phyloP scores from a whole-genome alignment of 2,888 invertebrate genomes.

The Venustoraphidia nigricollis region DNA sequence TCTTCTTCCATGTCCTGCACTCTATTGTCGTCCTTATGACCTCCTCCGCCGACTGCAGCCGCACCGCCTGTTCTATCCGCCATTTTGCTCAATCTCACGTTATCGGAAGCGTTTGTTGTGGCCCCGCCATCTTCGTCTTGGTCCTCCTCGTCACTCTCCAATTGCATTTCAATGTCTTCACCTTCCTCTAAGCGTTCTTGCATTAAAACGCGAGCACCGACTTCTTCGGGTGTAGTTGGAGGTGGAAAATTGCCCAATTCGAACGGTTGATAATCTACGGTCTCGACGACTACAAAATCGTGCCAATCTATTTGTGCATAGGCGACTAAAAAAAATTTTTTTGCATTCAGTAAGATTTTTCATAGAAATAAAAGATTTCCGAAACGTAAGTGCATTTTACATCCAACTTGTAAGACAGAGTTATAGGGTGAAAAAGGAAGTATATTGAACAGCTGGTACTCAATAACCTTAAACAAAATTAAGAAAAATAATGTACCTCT shows the following conservation, averaged over 20 bases:
- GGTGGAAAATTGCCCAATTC: conserved; percentile 94
- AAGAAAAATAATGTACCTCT: conserved; percentile 34
- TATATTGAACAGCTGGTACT: too few relatives aligned
- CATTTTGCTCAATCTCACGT: conserved; percentile 47
- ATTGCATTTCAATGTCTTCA: conserved; percentile 80
- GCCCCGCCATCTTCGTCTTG: conserved; percentile 12
- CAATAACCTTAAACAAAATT: conserved; percentile 1
- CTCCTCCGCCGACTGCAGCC: conserved; percentile 27
- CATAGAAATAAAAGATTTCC: too few relatives aligned
- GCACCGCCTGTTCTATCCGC: conserved; percentile 40
- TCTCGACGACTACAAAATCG: conserved; percentile 99
- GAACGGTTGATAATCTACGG: conserved; percentile 94
- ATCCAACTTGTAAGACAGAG: too few relatives aligned
- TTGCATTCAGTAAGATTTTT: too few relatives aligned
- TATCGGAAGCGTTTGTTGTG: conserved; percentile 26
- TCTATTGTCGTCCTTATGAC: conserved; percentile 34
- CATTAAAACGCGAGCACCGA: conserved; percentile 85
- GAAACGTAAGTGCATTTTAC: too few relatives aligned
- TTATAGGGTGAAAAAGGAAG: too few relatives aligned
- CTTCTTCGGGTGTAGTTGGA: conserved; percentile 93
- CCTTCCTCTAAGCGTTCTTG: conserved; percentile 68
- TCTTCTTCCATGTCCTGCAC: conserved; percentile 91
- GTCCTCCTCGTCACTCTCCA: conserved; percentile 64
- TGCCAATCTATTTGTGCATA: conserved; percentile 99
- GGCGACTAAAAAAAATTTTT: conserved; percentile 48